phyloP scores from a whole-genome alignment of 2,113 vertebrate species.

The Mus musculus region GRCm39 chr5:148874001-148874500 shows the following conservation, averaged over 20 bases:
- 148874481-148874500: background rate
- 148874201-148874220: background rate
- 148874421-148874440: slow-evolving; percentile 33
- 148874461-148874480: slow-evolving; percentile 15
- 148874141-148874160: slow-evolving; percentile 25
- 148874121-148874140: background rate
- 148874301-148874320: background rate
- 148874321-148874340: background rate
- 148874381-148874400: slow-evolving; percentile 22
- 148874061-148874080: too few species aligned
- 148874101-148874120: background rate
- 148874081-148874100: background rate
- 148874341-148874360: too few species aligned
- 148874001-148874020: too few species aligned
- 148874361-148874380: slow-evolving; percentile 52
- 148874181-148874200: slow-evolving; percentile 12
- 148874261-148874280: background rate
- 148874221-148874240: background rate
- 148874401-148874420: slow-evolving; percentile 33
- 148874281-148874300: background rate
- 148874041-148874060: too few species aligned
- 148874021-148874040: too few species aligned
- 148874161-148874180: slow-evolving; percentile 3
- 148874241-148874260: background rate
- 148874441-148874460: slow-evolving; percentile 39